These are phyloP conservation scores for Cirrhinus molitorella DNA, from an alignment of 2,797 vertebrate genomes.

Conservation along the genomic window DNA sequence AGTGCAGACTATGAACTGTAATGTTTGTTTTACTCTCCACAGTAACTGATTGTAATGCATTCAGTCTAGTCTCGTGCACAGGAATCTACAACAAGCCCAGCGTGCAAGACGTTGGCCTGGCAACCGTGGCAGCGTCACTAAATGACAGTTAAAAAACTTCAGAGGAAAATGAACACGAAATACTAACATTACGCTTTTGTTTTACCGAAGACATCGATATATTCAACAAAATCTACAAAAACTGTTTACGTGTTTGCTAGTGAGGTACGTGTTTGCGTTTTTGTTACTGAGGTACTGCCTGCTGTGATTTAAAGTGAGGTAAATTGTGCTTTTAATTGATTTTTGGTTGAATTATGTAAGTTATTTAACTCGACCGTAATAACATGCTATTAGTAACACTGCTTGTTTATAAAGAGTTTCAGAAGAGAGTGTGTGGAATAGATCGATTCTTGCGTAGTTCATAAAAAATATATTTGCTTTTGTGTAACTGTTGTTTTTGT, in stretches of 20 bases:
- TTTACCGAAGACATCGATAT: neutral
- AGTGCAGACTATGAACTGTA: neutral
- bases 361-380: no score
- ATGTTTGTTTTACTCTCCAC: slow-evolving; percentile 28
- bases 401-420: neutral
- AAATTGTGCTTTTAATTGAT: neutral
- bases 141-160: slow-evolving; percentile 51
- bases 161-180: slow-evolving; percentile 9
- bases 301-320: slow-evolving; percentile 12
- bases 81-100: slow-evolving; percentile 18
- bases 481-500: neutral
- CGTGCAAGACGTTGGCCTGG: slow-evolving; percentile 60
- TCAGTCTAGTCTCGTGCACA: slow-evolving; percentile 3
- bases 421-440: no score
- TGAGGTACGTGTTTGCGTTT: neutral
- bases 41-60: neutral
- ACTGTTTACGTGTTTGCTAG: neutral
- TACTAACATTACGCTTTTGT: neutral
- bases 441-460: neutral
- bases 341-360: no score
- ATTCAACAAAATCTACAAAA: neutral
- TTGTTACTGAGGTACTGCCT: neutral
- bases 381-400: neutral
- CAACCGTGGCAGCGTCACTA: slow-evolving; percentile 68
- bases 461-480: neutral